Base-by-base conservation (phyloP, 2,888 invertebrate species). In the Ischnus inquisitorius region DNA sequence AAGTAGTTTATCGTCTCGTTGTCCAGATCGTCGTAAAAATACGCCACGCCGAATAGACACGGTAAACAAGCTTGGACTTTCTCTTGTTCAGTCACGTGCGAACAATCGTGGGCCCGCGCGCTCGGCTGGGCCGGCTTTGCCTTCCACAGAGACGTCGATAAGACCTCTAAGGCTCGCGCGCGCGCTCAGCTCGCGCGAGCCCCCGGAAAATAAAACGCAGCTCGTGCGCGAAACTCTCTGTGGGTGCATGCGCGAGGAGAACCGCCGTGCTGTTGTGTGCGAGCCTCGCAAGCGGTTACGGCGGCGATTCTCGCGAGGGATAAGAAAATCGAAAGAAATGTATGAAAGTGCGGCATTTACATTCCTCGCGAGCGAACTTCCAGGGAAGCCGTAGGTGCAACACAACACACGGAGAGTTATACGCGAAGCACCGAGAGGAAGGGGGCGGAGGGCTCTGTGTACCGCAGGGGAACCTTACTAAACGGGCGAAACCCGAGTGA, bases 11-110 rank as follows among this genome's bases (percentile, higher is more conserved):
- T 34, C 74, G 34, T 34, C 74, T 69, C 74, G 68, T 72, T 62
- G 72, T 74, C 68, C 62, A 16, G 64, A 14, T 75, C 62, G 48
- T 39, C 39, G 64, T 75, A 75, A 79, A 84, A 82, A 81, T 84
- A 34, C 46, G 79, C 83, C 77, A 77, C 77, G 82, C 71, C 71
- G 71, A 82, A 84, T 79, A 82, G 75, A 69, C 78, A 84, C 78
- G 81, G 84, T 79, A 82, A 81, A 82, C 81, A 84, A 82, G 79
- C 79, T 34, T 25, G 71, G 77, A 84, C 84, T 84, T 84, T 84
- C 84, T 84, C 84, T 84, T 84, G 84, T 84, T 84, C 84, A 84
- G 84, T 81, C 84, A 84, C 84, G 84, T 84, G 84, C 84, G 81
- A 84, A 84, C 84, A 84, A 82, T 84, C 84, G 84, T 79, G 78